These are phyloP conservation scores for Cosmorhoe ocellata DNA, from an alignment of 2,888 invertebrate genomes.

Conservation along the genomic window DNA sequence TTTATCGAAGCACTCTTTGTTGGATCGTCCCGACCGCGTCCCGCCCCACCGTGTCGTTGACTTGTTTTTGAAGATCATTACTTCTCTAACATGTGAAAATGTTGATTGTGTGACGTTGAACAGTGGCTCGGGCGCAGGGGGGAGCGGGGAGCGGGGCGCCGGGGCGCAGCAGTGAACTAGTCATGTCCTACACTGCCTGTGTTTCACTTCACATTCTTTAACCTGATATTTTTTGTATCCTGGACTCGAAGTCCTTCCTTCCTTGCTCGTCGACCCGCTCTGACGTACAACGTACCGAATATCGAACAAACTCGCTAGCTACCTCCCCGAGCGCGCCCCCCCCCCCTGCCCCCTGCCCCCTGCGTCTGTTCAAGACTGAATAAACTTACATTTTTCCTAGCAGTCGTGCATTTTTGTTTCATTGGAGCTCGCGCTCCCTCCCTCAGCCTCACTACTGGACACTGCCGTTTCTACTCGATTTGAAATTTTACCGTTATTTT, in stretches of 20 bases:
- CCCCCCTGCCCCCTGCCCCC: slow-evolving; percentile 11
- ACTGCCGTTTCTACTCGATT: too few relatives aligned
- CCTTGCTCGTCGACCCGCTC: background rate
- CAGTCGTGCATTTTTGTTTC: slow-evolving; percentile 34
- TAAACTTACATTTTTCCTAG: slow-evolving; percentile 60
- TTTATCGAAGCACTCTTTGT: background rate
- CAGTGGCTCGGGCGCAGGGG: background rate
- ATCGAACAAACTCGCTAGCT: slow-evolving; percentile 18
- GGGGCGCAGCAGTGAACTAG: slow-evolving; percentile 28
- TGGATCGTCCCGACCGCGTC: too few relatives aligned
- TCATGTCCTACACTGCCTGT: slow-evolving; percentile 23
- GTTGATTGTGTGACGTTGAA: too few relatives aligned
- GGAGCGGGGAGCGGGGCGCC: slow-evolving; percentile 3
- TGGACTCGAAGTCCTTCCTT: background rate
- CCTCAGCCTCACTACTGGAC: too few relatives aligned
- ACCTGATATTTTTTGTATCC: background rate
- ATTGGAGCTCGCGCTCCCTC: slow-evolving; percentile 17
- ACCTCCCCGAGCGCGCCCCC: background rate
- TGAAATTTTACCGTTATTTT: too few relatives aligned
- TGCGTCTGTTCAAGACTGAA: slow-evolving; percentile 66
- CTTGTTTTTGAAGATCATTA: too few relatives aligned
- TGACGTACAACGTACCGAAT: slow-evolving; percentile 5
- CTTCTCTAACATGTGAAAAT: too few relatives aligned
- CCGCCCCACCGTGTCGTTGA: too few relatives aligned
- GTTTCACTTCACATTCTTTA: background rate